Evolutionary conservation across 2,113 vertebrate species (phyloP).

Genomic region (Gracilinanus agilis): DNA sequence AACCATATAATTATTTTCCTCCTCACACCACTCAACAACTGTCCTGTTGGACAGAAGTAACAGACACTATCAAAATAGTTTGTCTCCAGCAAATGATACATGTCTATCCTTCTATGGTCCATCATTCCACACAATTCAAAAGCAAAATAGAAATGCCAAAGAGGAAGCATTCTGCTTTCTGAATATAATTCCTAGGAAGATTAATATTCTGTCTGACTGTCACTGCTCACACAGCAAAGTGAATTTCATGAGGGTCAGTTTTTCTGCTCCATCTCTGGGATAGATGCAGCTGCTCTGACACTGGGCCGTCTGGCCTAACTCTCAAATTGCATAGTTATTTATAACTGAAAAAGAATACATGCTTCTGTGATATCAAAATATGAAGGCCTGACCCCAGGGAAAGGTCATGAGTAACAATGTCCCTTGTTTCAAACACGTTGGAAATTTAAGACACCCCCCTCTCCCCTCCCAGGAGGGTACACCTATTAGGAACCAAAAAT

Average conservation of each 20-base stretch:
- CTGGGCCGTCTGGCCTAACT: constrained; percentile 6
- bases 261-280: constrained; percentile 19
- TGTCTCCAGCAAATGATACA: constrained; percentile 13
- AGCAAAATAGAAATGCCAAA: neutral
- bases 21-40: neutral
- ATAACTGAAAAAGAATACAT: constrained; percentile 44
- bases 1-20: neutral
- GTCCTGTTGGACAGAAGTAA: constrained; percentile 24
- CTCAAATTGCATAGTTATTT: constrained; percentile 57
- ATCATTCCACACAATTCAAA: constrained; percentile 15
- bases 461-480: neutral
- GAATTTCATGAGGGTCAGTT: constrained; percentile 42
- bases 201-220: constrained; percentile 46
- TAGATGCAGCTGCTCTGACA: constrained; percentile 48
- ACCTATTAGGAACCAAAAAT: constrained; percentile 16
- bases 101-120: neutral
- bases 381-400: constrained; percentile 38
- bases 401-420: constrained; percentile 41
- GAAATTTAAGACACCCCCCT: constrained; percentile 2
- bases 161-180: constrained; percentile 29
- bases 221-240: constrained; percentile 8
- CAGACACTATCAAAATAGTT: constrained; percentile 20
- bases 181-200: constrained; percentile 58
- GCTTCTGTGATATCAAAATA: constrained; percentile 42
- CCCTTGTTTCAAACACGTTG: constrained; percentile 36